Percentiles rank a stretch among this genome's conserved stretches.
Conservation (phyloP, 2,888 invertebrate genomes). For the Caenorhabditis becei region DNA sequence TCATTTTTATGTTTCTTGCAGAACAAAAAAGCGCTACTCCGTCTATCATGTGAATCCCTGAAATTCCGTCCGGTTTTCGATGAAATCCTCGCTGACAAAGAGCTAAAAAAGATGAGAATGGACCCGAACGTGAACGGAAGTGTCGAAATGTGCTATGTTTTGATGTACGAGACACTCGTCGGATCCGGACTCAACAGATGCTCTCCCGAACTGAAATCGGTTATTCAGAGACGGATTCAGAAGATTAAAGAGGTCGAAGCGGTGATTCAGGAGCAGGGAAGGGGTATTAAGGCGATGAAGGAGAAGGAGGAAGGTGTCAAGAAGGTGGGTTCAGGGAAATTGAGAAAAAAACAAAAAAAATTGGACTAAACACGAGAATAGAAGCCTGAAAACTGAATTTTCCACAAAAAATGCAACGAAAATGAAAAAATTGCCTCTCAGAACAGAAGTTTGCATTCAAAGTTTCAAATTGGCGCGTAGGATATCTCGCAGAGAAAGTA, state of each 20-base stretch:
- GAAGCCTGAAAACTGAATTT: neutral
- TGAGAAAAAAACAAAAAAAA: neutral
- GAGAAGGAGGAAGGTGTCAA: conserved; percentile 47
- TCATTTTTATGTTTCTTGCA: conserved; percentile 59
- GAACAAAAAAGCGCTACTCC: conserved; percentile 79
- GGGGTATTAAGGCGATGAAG: conserved; percentile 57
- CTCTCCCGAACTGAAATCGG: conserved; percentile 66
- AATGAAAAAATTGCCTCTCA: no score
- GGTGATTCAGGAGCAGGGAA: conserved; percentile 53
- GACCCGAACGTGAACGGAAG: conserved; percentile 64
- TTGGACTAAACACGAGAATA: no score
- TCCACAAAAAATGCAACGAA: no score
- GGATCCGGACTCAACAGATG: conserved; percentile 69
- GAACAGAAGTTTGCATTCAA: no score
- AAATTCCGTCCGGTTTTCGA: conserved; percentile 73
- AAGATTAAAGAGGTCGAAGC: conserved; percentile 57
- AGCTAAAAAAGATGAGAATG: conserved; percentile 54
- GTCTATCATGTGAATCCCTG: conserved; percentile 77
- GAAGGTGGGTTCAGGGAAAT: conserved; percentile 22
- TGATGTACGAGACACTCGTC: conserved; percentile 72
- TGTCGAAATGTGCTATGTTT: conserved; percentile 65
- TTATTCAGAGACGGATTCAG: conserved; percentile 48
- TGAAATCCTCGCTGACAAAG: conserved; percentile 62
- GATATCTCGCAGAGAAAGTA: no score
- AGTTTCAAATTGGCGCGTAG: no score